Percentiles rank a stretch among this genome's conserved stretches.
Conservation (phyloP, 2,888 invertebrate species). For the Drosophila macrospina region DNA sequence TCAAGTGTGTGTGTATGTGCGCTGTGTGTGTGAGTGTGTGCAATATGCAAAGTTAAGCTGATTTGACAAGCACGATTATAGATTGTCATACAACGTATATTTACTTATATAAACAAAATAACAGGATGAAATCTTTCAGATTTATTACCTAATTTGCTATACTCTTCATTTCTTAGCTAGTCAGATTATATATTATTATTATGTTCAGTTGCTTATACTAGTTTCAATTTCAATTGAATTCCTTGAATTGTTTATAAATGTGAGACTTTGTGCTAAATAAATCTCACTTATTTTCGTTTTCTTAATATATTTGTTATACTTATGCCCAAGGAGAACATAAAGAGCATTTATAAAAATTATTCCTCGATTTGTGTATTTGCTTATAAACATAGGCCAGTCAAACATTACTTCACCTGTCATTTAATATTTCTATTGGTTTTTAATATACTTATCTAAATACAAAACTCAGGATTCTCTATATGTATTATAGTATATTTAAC, state of each 20-base stretch:
- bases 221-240: too few relatives aligned
- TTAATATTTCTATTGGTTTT: too few relatives aligned
- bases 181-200: background rate
- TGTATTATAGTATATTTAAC: background rate
- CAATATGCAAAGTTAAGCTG: slow-evolving; percentile 54
- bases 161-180: slow-evolving; percentile 10
- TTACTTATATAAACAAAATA: background rate
- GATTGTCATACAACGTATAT: slow-evolving; percentile 9
- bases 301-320: too few relatives aligned
- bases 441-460: too few relatives aligned
- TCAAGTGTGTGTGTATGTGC: slow-evolving; percentile 1
- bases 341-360: too few relatives aligned
- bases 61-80: slow-evolving; percentile 69
- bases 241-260: too few relatives aligned
- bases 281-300: too few relatives aligned
- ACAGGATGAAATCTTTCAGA: background rate
- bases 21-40: slow-evolving; percentile 12
- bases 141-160: background rate
- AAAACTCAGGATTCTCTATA: background rate
- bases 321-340: too few relatives aligned
- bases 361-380: too few relatives aligned
- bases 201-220: background rate
- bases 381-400: too few relatives aligned
- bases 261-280: too few relatives aligned
- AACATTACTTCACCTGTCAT: too few relatives aligned